phyloP scores from a whole-genome alignment of 2,113 vertebrate genomes.

The Paraplagusia blochii region DNA sequence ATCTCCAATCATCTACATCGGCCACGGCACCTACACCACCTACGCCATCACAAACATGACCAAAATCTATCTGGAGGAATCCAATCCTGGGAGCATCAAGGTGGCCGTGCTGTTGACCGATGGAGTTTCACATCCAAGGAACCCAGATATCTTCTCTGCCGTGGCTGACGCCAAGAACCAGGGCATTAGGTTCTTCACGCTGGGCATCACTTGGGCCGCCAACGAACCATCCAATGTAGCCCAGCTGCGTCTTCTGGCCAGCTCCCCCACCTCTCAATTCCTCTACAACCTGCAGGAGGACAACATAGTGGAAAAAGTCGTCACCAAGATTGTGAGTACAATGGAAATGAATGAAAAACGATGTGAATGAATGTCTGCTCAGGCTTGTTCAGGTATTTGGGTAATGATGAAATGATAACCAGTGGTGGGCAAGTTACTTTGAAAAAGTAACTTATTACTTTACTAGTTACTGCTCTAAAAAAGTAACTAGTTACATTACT shows the following conservation, averaged over 20 bases:
- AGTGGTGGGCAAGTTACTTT: no score
- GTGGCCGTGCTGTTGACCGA: slow-evolving; percentile 84
- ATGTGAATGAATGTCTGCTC: slow-evolving; percentile 21
- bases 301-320: slow-evolving; percentile 77
- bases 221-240: slow-evolving; percentile 81
- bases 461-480: no score
- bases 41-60: slow-evolving; percentile 93
- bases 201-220: slow-evolving; percentile 84
- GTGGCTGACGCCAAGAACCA: slow-evolving; percentile 87
- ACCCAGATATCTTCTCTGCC: slow-evolving; percentile 89
- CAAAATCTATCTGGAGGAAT: slow-evolving; percentile 83
- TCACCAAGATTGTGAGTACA: slow-evolving; percentile 83
- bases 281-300: slow-evolving; percentile 85
- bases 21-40: slow-evolving; percentile 89
- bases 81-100: slow-evolving; percentile 74
- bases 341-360: slow-evolving; percentile 26
- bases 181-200: slow-evolving; percentile 82
- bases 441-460: no score
- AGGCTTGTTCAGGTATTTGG: slow-evolving; percentile 41
- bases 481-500: no score
- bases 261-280: slow-evolving; percentile 78
- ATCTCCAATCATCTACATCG: slow-evolving; percentile 81
- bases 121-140: slow-evolving; percentile 85
- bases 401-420: slow-evolving; percentile 35
- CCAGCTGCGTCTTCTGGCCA: slow-evolving; percentile 83